phyloP scores from a whole-genome alignment of 2,888 invertebrate genomes.

The Altica lythri region DNA sequence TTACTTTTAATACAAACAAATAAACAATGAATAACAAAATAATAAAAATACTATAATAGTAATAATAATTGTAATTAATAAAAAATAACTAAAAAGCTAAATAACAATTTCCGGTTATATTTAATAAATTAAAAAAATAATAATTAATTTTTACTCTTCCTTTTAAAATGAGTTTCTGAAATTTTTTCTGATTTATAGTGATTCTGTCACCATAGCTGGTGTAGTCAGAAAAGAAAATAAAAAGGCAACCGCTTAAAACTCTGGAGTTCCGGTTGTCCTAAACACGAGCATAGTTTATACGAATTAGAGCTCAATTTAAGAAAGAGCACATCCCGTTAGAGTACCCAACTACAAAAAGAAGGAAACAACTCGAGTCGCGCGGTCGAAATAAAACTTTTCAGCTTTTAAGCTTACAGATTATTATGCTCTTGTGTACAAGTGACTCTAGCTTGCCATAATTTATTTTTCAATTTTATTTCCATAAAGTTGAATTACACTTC shows the following conservation, averaged over 20 bases:
- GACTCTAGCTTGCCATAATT: constrained; percentile 24
- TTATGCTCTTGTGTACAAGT: constrained; percentile 30
- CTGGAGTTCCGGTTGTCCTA: constrained; percentile 31
- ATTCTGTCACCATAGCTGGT: constrained; percentile 4
- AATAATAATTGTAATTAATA: too few relatives aligned
- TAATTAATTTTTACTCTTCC: too few relatives aligned
- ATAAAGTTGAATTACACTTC: constrained; percentile 29
- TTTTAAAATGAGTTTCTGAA: too few relatives aligned
- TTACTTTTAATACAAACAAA: too few relatives aligned
- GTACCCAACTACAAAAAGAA: constrained; percentile 28
- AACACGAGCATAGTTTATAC: constrained; percentile 31
- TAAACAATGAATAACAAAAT: too few relatives aligned
- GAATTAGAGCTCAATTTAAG: constrained; percentile 35
- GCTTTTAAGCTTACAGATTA: constrained; percentile 31
- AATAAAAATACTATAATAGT: too few relatives aligned
- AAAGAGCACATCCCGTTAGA: constrained; percentile 29
- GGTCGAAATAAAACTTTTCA: constrained; percentile 32
- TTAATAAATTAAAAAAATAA: too few relatives aligned
- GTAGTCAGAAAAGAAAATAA: constrained; percentile 13
- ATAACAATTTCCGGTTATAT: too few relatives aligned
- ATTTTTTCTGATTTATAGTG: too few relatives aligned
- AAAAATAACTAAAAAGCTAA: too few relatives aligned
- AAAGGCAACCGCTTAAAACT: constrained; percentile 30
- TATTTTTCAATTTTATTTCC: constrained; percentile 31
- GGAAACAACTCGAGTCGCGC: constrained; percentile 23